Evolutionary conservation across 1,140 invertebrate species (phyloP).

Genomic region (Pogonomyrmex californicus): DNA sequence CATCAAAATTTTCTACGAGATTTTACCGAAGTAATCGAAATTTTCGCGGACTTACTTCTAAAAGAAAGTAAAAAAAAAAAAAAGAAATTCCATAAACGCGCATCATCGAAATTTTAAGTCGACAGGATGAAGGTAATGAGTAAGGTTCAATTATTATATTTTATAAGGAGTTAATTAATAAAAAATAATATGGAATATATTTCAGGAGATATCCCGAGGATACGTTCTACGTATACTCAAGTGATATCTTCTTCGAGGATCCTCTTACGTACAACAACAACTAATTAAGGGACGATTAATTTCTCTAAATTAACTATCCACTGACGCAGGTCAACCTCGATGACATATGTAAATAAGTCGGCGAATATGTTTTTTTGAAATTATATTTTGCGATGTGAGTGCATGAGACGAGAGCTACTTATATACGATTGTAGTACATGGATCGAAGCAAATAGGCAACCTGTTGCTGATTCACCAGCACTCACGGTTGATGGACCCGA

Average conservation of each 20-base stretch:
- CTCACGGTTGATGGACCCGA: neutral
- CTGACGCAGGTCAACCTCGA: neutral
- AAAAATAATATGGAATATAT: neutral
- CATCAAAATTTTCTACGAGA: neutral
- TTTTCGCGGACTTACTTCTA: neutral
- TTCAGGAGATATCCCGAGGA: neutral
- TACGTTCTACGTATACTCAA: neutral
- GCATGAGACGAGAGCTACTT: neutral
- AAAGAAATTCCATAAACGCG: neutral
- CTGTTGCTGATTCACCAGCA: slow-evolving; percentile 37
- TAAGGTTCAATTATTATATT: neutral
- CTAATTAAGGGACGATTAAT: slow-evolving; percentile 6
- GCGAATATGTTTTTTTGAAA: neutral
- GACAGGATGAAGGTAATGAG: neutral
- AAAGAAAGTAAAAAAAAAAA: no score
- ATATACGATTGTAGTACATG: slow-evolving; percentile 7
- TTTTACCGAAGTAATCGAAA: neutral
- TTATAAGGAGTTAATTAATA: neutral
- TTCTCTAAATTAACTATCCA: neutral
- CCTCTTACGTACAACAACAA: neutral
- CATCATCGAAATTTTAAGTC: no score
- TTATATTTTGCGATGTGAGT: neutral
- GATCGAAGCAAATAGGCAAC: slow-evolving; percentile 24
- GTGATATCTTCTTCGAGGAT: neutral
- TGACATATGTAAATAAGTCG: neutral